Base-by-base conservation (phyloP, 2,888 invertebrate genomes). In the Eristalis intricaria region DNA sequence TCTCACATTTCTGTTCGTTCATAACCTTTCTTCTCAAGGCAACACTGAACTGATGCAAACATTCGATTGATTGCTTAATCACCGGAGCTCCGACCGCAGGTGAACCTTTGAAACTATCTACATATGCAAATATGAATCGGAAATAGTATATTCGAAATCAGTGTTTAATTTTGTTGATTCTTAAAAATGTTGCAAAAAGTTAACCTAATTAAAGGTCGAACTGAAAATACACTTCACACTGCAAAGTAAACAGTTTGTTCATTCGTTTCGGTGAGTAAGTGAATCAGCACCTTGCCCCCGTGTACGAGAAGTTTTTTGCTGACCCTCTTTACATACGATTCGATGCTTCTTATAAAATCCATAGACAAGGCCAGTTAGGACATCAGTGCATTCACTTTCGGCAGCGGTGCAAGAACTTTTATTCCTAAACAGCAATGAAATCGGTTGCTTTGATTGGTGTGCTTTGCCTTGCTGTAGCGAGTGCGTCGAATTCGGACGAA, bases 291-390 rank as follows among this genome's bases (percentile, higher is more conserved):
- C n/a, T 50, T 50, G n/a, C 50, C 50, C n/a, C 50, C 50, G n/a
- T 1, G 19, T 7, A n/a, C 7, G 50, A 4, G 8, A 19, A 1
- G 0, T 50, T 50, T 71, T 38, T 68, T 73, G 86, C 86, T 83
- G 86, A 86, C 78, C 82, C 64, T 65, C 70, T 79, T 74, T 69
- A 71, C 50, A 77, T 19, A 29, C n/a, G 4, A 11, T 15, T 69
- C 26, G 3, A 32, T 86, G 70, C 63, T 78, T 83, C 10, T 74
- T 86, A 86, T 86, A 86, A 86, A 86, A 79, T 83, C 70, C 50
- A 78, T 56, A 32, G 38, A 10, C 83, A 71, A 75, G 70, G 74
- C 74, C 86, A 86, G 75, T 75, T 77, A 86, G 86, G 83, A 86
- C 35, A 74, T 83, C 83, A 86, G 86, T 86, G 11, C 32, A 65